Conservation (phyloP, 92 coral and sea anemone species). For the Zoanthus gigantus region DNA sequence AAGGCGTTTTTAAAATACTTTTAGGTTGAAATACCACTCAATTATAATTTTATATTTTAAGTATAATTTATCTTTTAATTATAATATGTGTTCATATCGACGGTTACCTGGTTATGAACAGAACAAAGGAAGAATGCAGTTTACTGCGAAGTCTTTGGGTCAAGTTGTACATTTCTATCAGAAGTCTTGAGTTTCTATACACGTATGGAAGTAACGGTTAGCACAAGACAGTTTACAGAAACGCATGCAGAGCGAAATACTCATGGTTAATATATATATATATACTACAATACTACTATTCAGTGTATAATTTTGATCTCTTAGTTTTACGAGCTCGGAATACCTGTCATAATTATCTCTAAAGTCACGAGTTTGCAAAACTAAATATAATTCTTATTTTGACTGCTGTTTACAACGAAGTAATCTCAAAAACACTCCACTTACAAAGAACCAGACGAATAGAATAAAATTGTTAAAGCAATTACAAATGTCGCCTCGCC, state of each 20-base stretch:
- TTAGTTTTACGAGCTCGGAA: not conserved
- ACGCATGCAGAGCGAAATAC: not conserved
- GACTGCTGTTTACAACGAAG: not conserved
- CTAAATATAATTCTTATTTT: not conserved
- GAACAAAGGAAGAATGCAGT: not conserved
- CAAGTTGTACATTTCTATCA: conserved; percentile 25
- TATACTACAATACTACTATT: too few relatives aligned
- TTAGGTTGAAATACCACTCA: too few relatives aligned
- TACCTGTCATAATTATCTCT: not conserved
- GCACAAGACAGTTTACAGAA: not conserved
- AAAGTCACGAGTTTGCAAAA: not conserved
- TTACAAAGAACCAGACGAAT: not conserved
- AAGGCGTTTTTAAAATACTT: too few relatives aligned
- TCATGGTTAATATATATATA: too few relatives aligned
- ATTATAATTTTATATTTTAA: too few relatives aligned
- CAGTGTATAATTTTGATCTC: not conserved
- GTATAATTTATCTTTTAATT: not conserved
- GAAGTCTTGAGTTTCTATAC: conserved; percentile 29
- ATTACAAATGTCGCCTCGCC: not conserved
- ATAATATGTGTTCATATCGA: not conserved
- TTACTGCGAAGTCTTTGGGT: conserved; percentile 33
- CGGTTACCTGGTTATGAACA: conserved; percentile 37
- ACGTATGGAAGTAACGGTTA: conserved; percentile 14
- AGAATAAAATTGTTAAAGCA: not conserved
- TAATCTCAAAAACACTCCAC: not conserved